Base-by-base conservation (phyloP, 2,888 invertebrate species). In the Nomada goodeniana region DNA sequence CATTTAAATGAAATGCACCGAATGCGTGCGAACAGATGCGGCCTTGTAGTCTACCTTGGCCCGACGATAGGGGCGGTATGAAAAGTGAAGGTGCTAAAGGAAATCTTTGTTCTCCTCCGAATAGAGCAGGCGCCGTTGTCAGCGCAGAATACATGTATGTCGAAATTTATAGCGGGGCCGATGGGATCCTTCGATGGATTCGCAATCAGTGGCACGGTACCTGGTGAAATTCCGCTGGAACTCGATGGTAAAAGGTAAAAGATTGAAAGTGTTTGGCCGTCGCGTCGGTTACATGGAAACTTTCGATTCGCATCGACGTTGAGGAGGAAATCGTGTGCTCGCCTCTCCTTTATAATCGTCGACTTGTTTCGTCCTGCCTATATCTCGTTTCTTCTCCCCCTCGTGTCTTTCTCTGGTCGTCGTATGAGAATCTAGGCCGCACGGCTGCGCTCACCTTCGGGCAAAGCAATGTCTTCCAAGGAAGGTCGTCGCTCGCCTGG, bases 381-480 rank as follows among this genome's bases (percentile, higher is more conserved):
- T 44, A 59, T 59, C 65, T 60, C 67, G 15, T 55, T 63, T 44
- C 47, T 68, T 71, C 65, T 71, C 59, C 59, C 7, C 15, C 15
- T 64, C 71, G 36, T 10, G n/a, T 78, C 75, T 81, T 73, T 83
- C 77, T 61, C 77, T 18, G 76, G 77, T 82, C 69, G 71, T 81
- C 80, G 82, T 76, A 83, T 53, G 88, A 84, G 91, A 91, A 92
- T 92, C 89, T 92, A 90, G 92, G 92, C 91, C 92, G 91, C 92
- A 91, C 92, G 92, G 90, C 90, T 90, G 89, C 91, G 91, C 90
- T 92, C 92, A 92, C 92, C 92, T 92, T 91, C 90, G 84, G 90
- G 82, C 87, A 82, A 85, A 85, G 90, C 92, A 92, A 91, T 92
- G 92, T 92, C 92, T 92, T 89, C 86, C 88, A 81, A 81, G 90